Percentiles rank a stretch among this genome's conserved stretches.
These are phyloP conservation scores for Drosophila quadrilineata DNA, from an alignment of 1,140 invertebrate species.

Conservation along the genomic window DNA sequence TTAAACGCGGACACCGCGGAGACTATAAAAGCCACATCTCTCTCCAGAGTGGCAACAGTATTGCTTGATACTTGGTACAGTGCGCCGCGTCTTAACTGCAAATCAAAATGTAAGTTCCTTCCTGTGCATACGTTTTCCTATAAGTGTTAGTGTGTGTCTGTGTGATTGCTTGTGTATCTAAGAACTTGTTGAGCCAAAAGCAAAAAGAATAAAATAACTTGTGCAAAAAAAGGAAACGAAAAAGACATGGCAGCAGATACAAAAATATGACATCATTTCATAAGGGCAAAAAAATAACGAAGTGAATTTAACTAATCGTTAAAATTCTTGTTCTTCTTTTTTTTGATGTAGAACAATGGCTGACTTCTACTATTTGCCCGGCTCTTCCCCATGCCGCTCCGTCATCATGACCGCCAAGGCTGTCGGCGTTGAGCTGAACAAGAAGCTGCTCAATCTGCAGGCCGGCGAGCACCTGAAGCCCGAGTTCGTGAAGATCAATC, in stretches of 20 bases:
- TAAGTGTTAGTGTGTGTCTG: neutral
- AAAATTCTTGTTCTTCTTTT: no score
- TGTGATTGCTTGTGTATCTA: conserved; percentile 21
- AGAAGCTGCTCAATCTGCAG: conserved; percentile 86
- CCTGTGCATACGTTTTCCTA: neutral
- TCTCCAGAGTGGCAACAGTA: conserved; percentile 37
- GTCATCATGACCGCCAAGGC: conserved; percentile 87
- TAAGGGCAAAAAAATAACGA: neutral
- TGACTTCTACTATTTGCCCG: conserved; percentile 86
- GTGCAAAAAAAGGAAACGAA: neutral
- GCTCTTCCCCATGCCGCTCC: conserved; percentile 87
- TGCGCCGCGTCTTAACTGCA: conserved; percentile 43
- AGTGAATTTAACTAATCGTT: conserved; percentile 13
- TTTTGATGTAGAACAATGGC: conserved; percentile 50
- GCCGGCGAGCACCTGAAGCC: conserved; percentile 86
- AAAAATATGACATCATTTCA: neutral
- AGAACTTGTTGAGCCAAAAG: conserved; percentile 14
- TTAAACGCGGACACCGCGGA: neutral
- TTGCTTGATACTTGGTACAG: conserved; percentile 61
- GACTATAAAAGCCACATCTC: conserved; percentile 54
- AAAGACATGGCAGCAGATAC: neutral
- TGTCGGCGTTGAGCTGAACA: conserved; percentile 87
- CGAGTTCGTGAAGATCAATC: conserved; percentile 86
- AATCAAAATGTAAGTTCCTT: conserved; percentile 54
- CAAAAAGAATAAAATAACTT: neutral